phyloP scores from a whole-genome alignment of 2,888 invertebrate genomes.

The Andricus curvator region DNA sequence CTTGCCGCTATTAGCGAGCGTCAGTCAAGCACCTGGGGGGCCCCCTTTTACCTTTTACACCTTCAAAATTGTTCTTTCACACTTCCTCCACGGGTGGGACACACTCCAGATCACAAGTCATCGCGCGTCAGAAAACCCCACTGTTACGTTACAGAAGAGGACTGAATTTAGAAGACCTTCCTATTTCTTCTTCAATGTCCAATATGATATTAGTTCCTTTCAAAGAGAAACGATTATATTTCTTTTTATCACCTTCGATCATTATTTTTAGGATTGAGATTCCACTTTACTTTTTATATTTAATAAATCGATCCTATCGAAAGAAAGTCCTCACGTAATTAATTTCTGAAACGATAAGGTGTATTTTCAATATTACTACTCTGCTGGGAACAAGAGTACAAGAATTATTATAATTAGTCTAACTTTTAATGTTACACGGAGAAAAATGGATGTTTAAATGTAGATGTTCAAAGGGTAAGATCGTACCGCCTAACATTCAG shows the following conservation, averaged over 20 bases:
- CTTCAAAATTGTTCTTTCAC: slow-evolving; percentile 69
- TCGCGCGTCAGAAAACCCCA: slow-evolving; percentile 17
- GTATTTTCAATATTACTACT: background rate
- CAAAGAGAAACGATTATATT: background rate
- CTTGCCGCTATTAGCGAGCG: slow-evolving; percentile 70
- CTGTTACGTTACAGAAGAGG: slow-evolving; percentile 1
- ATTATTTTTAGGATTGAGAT: slow-evolving; percentile 3
- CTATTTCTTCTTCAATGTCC: slow-evolving; percentile 2
- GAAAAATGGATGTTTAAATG: too few species aligned
- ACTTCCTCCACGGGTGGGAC: slow-evolving; percentile 60
- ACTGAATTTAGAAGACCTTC: slow-evolving; percentile 30
- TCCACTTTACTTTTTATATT: slow-evolving; percentile 11
- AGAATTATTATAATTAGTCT: too few species aligned
- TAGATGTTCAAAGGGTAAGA: too few species aligned
- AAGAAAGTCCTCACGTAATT: background rate
- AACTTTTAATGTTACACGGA: background rate
- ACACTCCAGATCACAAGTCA: slow-evolving; percentile 27
- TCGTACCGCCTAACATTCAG: too few species aligned
- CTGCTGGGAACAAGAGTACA: background rate
- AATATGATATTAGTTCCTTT: slow-evolving; percentile 10
- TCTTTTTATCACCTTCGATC: background rate
- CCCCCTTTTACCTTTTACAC: slow-evolving; percentile 64
- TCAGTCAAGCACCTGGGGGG: slow-evolving; percentile 67
- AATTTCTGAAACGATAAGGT: background rate
- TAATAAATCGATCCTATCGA: background rate